phyloP scores from a whole-genome alignment of 2,797 vertebrate genomes.

The Gymnodraco acuticeps region DNA sequence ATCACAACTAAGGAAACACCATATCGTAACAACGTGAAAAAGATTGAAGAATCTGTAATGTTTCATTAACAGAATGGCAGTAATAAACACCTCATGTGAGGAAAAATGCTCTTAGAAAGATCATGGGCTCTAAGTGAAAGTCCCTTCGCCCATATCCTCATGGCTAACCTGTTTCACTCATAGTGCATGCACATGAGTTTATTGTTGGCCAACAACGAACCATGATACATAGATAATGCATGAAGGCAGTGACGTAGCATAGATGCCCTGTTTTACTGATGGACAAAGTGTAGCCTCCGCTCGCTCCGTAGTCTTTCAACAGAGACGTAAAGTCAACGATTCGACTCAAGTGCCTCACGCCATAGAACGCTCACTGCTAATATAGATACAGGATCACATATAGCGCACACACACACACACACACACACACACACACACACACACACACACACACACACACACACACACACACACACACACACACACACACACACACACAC shows the following conservation, averaged over 20 bases:
- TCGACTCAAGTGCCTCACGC: conserved; percentile 68
- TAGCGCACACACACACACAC: conserved; percentile 48
- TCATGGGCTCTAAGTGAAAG: conserved; percentile 27
- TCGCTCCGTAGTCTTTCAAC: conserved; percentile 47
- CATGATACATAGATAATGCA: conserved; percentile 63
- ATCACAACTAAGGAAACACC: conserved; percentile 50
- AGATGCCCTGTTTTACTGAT: conserved; percentile 71
- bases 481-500: too few relatives aligned
- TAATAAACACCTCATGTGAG: conserved; percentile 51
- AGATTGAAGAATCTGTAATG: conserved; percentile 41
- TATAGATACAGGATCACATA: conserved; percentile 66
- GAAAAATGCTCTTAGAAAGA: conserved; percentile 38
- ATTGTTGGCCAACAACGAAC: conserved; percentile 63
- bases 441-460: not conserved
- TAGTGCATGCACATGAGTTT: conserved; percentile 49
- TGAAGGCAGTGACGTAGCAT: conserved; percentile 76
- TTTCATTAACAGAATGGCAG: conserved; percentile 56
- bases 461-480: too few relatives aligned
- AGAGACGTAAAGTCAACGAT: conserved; percentile 40
- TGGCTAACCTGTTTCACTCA: conserved; percentile 32
- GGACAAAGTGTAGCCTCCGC: conserved; percentile 57
- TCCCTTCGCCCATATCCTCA: conserved; percentile 30
- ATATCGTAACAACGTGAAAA: conserved; percentile 52
- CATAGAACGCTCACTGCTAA: conserved; percentile 61
- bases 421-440: conserved; percentile 3